phyloP scores from a whole-genome alignment of 2,888 invertebrate genomes.

The Xiphydria camelus region DNA sequence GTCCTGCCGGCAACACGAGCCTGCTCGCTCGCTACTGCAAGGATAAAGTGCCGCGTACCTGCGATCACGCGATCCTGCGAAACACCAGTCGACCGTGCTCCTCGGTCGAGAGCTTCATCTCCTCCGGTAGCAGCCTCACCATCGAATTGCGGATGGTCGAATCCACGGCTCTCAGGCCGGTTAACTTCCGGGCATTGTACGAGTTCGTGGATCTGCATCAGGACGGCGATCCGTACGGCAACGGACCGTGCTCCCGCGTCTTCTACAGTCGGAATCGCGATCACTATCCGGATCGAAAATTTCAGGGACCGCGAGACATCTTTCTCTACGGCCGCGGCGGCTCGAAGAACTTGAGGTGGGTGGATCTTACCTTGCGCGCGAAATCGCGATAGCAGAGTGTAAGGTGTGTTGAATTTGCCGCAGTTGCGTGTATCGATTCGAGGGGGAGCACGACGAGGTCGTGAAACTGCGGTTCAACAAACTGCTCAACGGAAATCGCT shows the following conservation, averaged over 20 bases:
- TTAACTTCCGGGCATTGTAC: constrained; percentile 82
- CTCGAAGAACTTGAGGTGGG: constrained; percentile 76
- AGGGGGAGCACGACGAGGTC: constrained; percentile 80
- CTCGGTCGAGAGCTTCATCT: constrained; percentile 80
- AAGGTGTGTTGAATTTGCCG: constrained; percentile 14
- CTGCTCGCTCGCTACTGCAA: constrained; percentile 81
- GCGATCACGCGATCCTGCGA: constrained; percentile 77
- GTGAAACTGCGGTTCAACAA: constrained; percentile 77
- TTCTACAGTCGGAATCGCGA: constrained; percentile 69
- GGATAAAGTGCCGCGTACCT: constrained; percentile 79
- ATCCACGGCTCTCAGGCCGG: constrained; percentile 83
- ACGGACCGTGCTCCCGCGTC: constrained; percentile 74
- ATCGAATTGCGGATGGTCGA: constrained; percentile 79
- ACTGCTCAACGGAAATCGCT: constrained; percentile 62
- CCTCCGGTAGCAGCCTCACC: constrained; percentile 79
- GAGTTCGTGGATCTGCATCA: constrained; percentile 88
- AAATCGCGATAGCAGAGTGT: constrained; percentile 9
- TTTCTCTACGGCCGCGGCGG: constrained; percentile 87
- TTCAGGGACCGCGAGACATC: constrained; percentile 80
- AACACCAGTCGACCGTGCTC: constrained; percentile 72
- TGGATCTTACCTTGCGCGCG: constrained; percentile 11
- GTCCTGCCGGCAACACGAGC: constrained; percentile 72
- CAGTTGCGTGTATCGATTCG: constrained; percentile 86
- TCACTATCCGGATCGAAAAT: constrained; percentile 73
- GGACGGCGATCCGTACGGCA: constrained; percentile 79